phyloP scores from a whole-genome alignment of 2,888 invertebrate genomes.

The Cataglyphis altisquamis region DNA sequence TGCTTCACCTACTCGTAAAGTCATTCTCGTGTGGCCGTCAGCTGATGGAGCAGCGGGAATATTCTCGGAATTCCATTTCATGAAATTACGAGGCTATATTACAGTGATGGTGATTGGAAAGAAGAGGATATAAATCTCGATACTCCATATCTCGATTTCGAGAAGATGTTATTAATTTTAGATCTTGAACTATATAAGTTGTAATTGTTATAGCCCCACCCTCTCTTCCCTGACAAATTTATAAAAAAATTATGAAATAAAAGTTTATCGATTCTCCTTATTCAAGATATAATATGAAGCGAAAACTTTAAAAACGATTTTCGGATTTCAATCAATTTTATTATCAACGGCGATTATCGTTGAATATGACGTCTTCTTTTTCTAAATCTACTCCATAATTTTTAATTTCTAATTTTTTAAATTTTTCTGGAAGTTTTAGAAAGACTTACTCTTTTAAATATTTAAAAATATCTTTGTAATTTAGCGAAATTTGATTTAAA shows the following conservation, averaged over 20 bases:
- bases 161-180: background rate
- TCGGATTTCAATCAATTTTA: background rate
- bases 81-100: background rate
- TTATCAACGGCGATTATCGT: background rate
- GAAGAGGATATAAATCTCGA: background rate
- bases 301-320: background rate
- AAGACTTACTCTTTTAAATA: background rate
- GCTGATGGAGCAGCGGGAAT: conserved; percentile 17
- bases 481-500: background rate
- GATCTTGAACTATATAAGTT: background rate
- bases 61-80: background rate
- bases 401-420: background rate
- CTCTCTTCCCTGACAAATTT: background rate
- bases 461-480: background rate
- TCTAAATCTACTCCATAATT: background rate
- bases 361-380: background rate
- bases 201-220: background rate
- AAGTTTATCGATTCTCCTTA: background rate
- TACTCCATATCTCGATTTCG: background rate
- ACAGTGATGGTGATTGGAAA: background rate
- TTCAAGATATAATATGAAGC: background rate
- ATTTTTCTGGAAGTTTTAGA: background rate
- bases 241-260: background rate
- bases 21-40: conserved; percentile 34
- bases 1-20: conserved; percentile 33